Evolutionary conservation across 2,113 vertebrate species (phyloP).

Genomic region (Romanogobio albipinnatus): DNA sequence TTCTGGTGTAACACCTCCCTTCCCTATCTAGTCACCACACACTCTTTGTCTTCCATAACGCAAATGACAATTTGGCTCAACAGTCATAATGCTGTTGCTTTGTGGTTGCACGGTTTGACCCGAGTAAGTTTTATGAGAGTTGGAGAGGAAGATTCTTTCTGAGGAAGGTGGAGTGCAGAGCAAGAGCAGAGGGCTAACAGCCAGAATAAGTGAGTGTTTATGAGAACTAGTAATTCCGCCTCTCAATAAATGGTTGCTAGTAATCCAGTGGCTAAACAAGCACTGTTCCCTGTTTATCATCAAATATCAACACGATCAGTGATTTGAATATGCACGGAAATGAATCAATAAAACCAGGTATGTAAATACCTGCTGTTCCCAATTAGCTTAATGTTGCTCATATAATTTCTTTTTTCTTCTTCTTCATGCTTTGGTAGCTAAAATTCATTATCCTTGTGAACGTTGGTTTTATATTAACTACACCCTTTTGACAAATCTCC

Average conservation of each 20-base stretch:
- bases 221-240: slow-evolving; percentile 55
- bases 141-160: slow-evolving; percentile 84
- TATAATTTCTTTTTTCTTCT: neutral
- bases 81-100: neutral
- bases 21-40: neutral
- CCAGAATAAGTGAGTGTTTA: slow-evolving; percentile 88
- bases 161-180: slow-evolving; percentile 90
- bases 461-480: slow-evolving; percentile 41
- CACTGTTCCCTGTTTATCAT: neutral
- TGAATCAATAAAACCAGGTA: neutral
- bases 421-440: slow-evolving; percentile 16
- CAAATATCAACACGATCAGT: neutral
- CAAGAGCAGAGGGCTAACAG: slow-evolving; percentile 83
- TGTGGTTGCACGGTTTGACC: slow-evolving; percentile 43
- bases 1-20: neutral
- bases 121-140: slow-evolving; percentile 85
- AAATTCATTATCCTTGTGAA: slow-evolving; percentile 5
- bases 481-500: slow-evolving; percentile 44
- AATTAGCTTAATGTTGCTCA: slow-evolving; percentile 1
- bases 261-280: slow-evolving; percentile 14
- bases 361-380: neutral
- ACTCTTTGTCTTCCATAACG: neutral
- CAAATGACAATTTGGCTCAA: neutral
- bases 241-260: slow-evolving; percentile 24
- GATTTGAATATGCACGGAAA: neutral